phyloP scores from a whole-genome alignment of 2,888 invertebrate species.

The Halictus ligatus region DNA sequence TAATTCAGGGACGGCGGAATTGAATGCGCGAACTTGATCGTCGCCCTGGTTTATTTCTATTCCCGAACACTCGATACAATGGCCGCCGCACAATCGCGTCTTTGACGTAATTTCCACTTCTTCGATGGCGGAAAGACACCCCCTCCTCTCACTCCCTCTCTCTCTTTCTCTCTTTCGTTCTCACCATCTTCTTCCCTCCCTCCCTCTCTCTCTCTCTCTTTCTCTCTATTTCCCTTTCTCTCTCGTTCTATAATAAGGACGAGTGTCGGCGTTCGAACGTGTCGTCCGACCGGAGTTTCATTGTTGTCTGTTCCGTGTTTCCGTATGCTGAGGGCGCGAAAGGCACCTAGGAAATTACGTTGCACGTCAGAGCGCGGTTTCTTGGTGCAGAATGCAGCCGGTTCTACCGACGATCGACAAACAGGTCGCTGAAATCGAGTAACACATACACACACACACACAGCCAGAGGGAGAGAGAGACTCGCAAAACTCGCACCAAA shows the following conservation, averaged over 20 bases:
- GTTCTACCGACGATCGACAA: constrained; percentile 46
- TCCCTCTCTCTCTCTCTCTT: background rate
- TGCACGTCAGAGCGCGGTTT: constrained; percentile 66
- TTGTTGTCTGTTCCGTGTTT: constrained; percentile 66
- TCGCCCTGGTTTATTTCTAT: constrained; percentile 36
- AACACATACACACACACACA: background rate
- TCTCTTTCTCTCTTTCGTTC: background rate
- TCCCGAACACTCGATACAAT: constrained; percentile 44
- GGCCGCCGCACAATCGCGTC: constrained; percentile 41
- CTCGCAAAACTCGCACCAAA: constrained; percentile 47
- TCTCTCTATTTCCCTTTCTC: background rate
- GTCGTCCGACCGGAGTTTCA: constrained; percentile 48
- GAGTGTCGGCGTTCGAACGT: constrained; percentile 24
- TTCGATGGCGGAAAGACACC: constrained; percentile 54
- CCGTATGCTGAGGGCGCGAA: constrained; percentile 49
- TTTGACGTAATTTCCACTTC: constrained; percentile 59
- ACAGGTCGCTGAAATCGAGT: background rate
- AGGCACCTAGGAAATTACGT: constrained; percentile 72
- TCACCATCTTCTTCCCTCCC: no score
- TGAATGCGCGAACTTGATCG: constrained; percentile 33
- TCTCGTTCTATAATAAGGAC: constrained; percentile 13
- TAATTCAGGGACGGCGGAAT: constrained; percentile 35
- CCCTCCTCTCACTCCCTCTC: background rate
- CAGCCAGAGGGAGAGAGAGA: constrained; percentile 5
- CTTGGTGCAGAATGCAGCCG: constrained; percentile 48